A percentile compares a stretch with the other conserved stretches of the same genome.
Conservation (phyloP, 1,140 invertebrate genomes). For the Bombus terrestris region DNA sequence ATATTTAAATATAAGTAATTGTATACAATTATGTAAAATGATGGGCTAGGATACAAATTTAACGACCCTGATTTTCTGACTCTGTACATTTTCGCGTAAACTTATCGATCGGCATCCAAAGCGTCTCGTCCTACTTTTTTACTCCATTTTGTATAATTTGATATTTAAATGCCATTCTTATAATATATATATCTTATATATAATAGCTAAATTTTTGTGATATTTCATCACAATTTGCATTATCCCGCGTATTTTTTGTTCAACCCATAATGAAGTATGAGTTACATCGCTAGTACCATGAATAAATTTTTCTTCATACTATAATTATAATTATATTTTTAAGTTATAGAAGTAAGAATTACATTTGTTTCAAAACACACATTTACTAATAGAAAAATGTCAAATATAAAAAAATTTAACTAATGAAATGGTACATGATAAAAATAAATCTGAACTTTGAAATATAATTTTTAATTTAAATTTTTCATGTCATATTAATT, state of each 20-base stretch:
- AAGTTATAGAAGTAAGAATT: not conserved
- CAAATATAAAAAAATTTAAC: not conserved
- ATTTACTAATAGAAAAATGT: not conserved
- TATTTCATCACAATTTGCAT: not conserved
- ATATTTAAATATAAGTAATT: not conserved
- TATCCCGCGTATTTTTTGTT: not conserved
- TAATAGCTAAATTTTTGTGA: not conserved
- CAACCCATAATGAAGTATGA: not conserved
- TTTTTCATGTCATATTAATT: not conserved
- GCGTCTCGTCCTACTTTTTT: conserved; percentile 32
- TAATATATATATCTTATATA: no score
- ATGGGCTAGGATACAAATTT: not conserved
- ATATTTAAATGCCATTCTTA: conserved; percentile 20
- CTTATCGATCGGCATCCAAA: conserved; percentile 42
- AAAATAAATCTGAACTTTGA: not conserved
- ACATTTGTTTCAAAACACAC: not conserved
- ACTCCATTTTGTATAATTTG: conserved; percentile 18
- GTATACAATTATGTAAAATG: not conserved
- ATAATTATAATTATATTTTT: not conserved
- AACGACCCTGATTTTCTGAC: no score
- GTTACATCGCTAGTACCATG: no score
- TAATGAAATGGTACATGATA: no score
- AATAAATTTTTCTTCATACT: no score
- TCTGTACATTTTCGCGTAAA: not conserved
- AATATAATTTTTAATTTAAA: not conserved